phyloP scores from a whole-genome alignment of 1,140 invertebrate species.

The Atta cephalotes region DNA sequence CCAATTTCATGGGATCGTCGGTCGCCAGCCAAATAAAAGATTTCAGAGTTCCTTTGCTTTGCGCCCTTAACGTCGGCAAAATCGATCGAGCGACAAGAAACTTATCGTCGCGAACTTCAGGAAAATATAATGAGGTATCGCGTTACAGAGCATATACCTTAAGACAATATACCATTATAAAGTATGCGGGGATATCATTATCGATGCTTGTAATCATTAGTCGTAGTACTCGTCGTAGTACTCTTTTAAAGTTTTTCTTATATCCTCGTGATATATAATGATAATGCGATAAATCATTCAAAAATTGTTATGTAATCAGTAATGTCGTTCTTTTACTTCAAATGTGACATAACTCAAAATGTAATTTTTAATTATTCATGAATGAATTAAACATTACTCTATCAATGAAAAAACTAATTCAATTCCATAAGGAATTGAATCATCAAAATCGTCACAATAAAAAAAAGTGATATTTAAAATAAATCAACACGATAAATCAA shows the following conservation, averaged over 20 bases:
- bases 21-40: background rate
- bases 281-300: background rate
- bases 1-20: constrained; percentile 59
- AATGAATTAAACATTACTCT: too few relatives aligned
- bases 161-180: constrained; percentile 15
- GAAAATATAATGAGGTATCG: constrained; percentile 45
- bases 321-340: background rate
- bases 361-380: too few relatives aligned
- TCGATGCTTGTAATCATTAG: constrained; percentile 35
- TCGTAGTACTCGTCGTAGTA: background rate
- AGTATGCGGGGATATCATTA: background rate
- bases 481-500: too few relatives aligned
- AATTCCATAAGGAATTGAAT: too few relatives aligned
- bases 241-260: background rate
- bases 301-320: background rate
- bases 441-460: too few relatives aligned
- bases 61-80: background rate
- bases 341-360: too few relatives aligned
- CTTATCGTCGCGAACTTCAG: background rate
- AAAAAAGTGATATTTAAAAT: too few relatives aligned
- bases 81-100: background rate
- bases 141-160: constrained; percentile 5
- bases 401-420: too few relatives aligned
- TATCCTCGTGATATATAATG: background rate
- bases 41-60: background rate